Conservation (phyloP, 1,140 invertebrate species). For the Diplogasteroides magnus region DNA sequence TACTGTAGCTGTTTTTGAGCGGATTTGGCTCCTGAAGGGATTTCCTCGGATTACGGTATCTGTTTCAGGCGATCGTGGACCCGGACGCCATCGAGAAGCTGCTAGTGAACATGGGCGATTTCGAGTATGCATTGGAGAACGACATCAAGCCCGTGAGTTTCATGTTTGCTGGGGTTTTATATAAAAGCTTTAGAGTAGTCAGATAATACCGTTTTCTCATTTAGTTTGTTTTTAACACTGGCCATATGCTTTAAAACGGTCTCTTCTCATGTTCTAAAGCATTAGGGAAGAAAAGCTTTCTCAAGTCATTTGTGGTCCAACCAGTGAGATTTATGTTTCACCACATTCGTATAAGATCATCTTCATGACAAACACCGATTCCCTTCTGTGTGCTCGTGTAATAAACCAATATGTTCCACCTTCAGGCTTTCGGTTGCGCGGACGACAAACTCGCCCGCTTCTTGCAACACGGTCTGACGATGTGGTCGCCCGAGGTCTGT, state of each 20-base stretch:
- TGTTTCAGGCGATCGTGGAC: conserved; percentile 71
- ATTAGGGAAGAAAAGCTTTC: conserved; percentile 10
- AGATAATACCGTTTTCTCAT: neutral
- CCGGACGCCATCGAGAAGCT: conserved; percentile 92
- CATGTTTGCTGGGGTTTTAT: too few relatives aligned
- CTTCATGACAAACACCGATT: too few relatives aligned
- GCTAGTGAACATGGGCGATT: conserved; percentile 78
- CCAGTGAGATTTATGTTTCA: too few relatives aligned
- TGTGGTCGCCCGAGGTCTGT: conserved; percentile 1
- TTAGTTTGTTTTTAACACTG: conserved; percentile 1
- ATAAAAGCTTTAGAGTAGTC: conserved; percentile 26
- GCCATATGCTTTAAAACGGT: neutral
- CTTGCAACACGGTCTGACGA: conserved; percentile 1
- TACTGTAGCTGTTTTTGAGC: conserved; percentile 54
- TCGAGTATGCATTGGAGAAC: conserved; percentile 87
- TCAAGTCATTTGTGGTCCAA: conserved; percentile 7
- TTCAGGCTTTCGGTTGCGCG: conserved; percentile 18
- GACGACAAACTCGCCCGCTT: conserved; percentile 17
- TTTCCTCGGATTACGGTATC: neutral
- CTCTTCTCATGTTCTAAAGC: conserved; percentile 12
- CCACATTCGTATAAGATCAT: too few relatives aligned
- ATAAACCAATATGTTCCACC: too few relatives aligned
- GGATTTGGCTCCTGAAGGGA: neutral
- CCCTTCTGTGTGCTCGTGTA: too few relatives aligned
- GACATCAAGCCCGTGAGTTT: conserved; percentile 93